Evolutionary conservation across 2,113 vertebrate genomes (phyloP), one percentile per base, ranked within the genome.

Genomic region (Oenanthe oenanthe): DNA sequence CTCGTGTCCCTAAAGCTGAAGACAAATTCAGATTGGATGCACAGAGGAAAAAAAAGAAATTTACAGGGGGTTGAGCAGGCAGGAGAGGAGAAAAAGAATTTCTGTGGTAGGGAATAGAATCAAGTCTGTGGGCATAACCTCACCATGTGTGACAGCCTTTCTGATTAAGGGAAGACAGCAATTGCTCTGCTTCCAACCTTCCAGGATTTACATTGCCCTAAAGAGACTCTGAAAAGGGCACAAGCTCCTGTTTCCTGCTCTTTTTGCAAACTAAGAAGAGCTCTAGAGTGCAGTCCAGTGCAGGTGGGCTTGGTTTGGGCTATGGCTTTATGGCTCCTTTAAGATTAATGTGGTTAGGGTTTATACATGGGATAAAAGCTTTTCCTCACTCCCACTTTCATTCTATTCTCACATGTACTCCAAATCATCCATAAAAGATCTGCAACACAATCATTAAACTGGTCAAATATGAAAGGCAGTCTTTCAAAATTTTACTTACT

Each of bases 341-440:
- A 62, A 66, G 38, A 92, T 85, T 58, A 54, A n/a, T 68, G 62
- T 76, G 86, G 87, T 89, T 73, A 73, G 31, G 10, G 7, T 57
- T 85, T 73, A 4, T 17, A 73, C 3, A 43, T 85, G 62, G 73
- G 89, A 50, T 91, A 89, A 91, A 53, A 50, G 13, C 40, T 88
- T 8, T 73, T 93, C 74, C 74, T 92, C 63, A 85, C 43, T 71
- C 93, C 65, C 56, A 62, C 74, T 40, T 89, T 70, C 43, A 40
- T 73, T 73, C 42, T 89, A 9, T 79, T 78, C 15, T 94, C 73
- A 73, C 17, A 25, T 70, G 48, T 65, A 79, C 50, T 45, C 28
- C 38, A 88, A 91, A 85, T 31, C 11, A 89, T 76, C 89, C 93
- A 88, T 85, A 79, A 94, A 95, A 95, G 87, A 74, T 85, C 89